A percentile compares a stretch with the other conserved stretches of the same genome.
These are phyloP conservation scores for Macrobrachium nipponense DNA, from an alignment of 1,140 invertebrate genomes.

Conservation along the genomic window DNA sequence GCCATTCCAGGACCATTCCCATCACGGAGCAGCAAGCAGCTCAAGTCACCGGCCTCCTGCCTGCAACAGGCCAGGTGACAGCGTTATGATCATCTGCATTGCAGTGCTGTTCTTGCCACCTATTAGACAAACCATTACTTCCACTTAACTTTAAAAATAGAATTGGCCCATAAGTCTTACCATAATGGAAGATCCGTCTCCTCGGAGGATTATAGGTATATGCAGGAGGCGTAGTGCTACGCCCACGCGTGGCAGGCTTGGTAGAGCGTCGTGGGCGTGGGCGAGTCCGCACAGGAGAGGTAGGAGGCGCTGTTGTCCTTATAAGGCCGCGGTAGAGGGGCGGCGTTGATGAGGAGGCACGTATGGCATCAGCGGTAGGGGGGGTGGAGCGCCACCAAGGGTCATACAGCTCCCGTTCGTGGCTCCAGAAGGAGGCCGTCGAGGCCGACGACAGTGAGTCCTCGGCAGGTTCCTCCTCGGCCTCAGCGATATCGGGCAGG, in stretches of 20 bases:
- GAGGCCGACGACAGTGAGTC: conserved; percentile 58
- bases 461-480: conserved; percentile 54
- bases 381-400: conserved; percentile 60
- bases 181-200: conserved; percentile 23
- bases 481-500: conserved; percentile 57
- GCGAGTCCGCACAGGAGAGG: conserved; percentile 43
- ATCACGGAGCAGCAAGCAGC: too few relatives aligned
- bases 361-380: conserved; percentile 42
- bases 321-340: conserved; percentile 55
- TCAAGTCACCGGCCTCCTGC: too few relatives aligned
- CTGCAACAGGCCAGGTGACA: too few relatives aligned
- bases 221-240: conserved; percentile 39
- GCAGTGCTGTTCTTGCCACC: too few relatives aligned
- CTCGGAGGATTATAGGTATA: conserved; percentile 25
- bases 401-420: conserved; percentile 57
- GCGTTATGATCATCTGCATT: too few relatives aligned
- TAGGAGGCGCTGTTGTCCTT: conserved; percentile 44
- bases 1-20: too few relatives aligned
- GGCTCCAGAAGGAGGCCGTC: conserved; percentile 59
- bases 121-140: too few relatives aligned
- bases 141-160: too few relatives aligned
- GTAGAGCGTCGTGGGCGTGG: conserved; percentile 23
- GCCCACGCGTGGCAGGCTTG: conserved; percentile 28
- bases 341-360: conserved; percentile 47
- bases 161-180: conserved; percentile 12